A percentile compares a stretch with the other conserved stretches of the same genome.
Conservation (phyloP, 2,888 invertebrate genomes). For the Epirrhoe tristata region DNA sequence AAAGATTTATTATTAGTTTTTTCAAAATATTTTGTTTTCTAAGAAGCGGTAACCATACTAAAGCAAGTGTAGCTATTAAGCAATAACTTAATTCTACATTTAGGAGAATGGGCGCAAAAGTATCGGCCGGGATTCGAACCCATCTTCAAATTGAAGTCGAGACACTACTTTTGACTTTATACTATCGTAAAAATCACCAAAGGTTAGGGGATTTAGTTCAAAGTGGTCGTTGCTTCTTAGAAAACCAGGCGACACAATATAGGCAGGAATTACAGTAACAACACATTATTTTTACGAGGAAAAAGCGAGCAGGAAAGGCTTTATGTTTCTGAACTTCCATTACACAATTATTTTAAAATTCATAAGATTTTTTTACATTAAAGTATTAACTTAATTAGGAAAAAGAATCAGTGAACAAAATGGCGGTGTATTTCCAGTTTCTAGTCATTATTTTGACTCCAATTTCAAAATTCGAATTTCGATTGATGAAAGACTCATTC, state of each 20-base stretch:
- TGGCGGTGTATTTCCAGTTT: conserved; percentile 8
- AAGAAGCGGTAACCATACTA: background rate
- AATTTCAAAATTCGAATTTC: conserved; percentile 11
- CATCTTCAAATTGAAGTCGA: too few relatives aligned
- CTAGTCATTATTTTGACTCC: conserved; percentile 3
- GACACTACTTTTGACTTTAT: too few relatives aligned
- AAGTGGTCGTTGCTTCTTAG: background rate
- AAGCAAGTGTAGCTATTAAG: background rate
- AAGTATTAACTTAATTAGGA: background rate
- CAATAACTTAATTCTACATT: background rate
- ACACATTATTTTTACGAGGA: background rate
- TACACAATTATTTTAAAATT: background rate
- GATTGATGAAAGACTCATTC: background rate
- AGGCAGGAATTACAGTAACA: background rate
- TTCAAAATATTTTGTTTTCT: background rate
- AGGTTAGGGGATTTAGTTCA: background rate
- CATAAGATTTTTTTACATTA: background rate
- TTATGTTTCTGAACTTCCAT: background rate
- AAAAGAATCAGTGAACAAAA: background rate
- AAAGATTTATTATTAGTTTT: conserved; percentile 5
- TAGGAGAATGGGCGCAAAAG: too few relatives aligned
- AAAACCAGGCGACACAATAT: background rate
- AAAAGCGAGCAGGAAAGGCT: background rate
- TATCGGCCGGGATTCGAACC: too few relatives aligned
- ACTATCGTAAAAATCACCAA: background rate